These are phyloP conservation scores for Calliphora vicina DNA, from an alignment of 1,140 invertebrate species.

Conservation along the genomic window DNA sequence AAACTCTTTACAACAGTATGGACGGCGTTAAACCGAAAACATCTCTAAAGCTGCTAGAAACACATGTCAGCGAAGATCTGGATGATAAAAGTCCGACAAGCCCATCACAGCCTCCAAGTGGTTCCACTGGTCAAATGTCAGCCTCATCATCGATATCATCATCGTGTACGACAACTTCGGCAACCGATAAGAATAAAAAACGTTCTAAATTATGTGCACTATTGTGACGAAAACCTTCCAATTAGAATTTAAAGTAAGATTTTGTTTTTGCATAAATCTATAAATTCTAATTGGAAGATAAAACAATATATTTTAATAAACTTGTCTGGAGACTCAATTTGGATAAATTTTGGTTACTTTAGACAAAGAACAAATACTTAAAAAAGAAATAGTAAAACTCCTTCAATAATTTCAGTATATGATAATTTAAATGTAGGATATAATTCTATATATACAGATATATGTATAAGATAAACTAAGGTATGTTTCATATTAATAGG, in stretches of 20 bases:
- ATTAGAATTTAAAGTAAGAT: constrained; percentile 55
- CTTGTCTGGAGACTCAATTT: background rate
- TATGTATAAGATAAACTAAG: too few species aligned
- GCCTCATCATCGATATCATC: constrained; percentile 51
- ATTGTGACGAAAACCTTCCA: constrained; percentile 63
- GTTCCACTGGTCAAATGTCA: constrained; percentile 29
- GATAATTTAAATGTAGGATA: too few species aligned
- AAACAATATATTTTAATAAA: background rate
- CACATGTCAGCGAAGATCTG: constrained; percentile 58
- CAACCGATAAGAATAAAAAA: constrained; percentile 58
- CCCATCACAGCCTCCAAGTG: constrained; percentile 47
- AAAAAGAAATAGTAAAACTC: too few species aligned
- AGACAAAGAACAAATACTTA: too few species aligned
- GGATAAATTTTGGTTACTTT: background rate
- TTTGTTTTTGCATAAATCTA: background rate
- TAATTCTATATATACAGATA: too few species aligned
- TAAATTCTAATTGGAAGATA: constrained; percentile 15
- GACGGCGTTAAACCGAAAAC: constrained; percentile 60
- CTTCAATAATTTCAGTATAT: too few species aligned
- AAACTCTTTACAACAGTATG: constrained; percentile 62
- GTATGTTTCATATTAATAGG: too few species aligned
- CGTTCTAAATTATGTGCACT: constrained; percentile 61
- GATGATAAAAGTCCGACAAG: constrained; percentile 61
- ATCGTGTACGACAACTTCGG: constrained; percentile 42
- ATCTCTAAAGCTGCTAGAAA: constrained; percentile 56